Evolutionary conservation across 2,113 vertebrate genomes (phyloP), one percentile per base, ranked within the genome.

Genomic region (Scopus umbretta): DNA sequence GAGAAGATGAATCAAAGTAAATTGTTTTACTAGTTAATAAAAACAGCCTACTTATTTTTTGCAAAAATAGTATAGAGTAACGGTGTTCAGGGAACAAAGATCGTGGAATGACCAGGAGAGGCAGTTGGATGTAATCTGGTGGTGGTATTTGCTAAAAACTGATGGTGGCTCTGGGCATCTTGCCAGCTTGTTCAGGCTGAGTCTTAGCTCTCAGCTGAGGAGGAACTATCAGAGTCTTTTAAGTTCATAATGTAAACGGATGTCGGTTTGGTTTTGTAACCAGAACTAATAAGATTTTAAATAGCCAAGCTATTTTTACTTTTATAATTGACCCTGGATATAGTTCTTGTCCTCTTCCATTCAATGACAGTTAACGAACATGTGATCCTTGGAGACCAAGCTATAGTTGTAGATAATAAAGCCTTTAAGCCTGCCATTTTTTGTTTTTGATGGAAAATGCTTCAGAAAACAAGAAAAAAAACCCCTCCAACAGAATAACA

Each of bases 271-370:
- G 25, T 84, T 96, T 95, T 85, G 56, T 89, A 94, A 92, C 15
- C 25, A 91, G 80, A 85, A 96, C 36, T 71, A 91, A 79, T 80
- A 91, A 0, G 21, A 79, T 89, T 93, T 94, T 79, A 94, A 83
- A 81, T 45, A 92, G 47, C 22, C 21, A 67, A 81, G 65, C 8
- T 94, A 88, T 88, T 96, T 97, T 95, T 96, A 63, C n/a, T 84
- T 88, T 66, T 70, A 59, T 93, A 88, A 74, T 92, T 88, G 58
- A 80, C 81, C 50, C 80, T 52, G 36, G 7, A 4, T 86, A n/a
- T 75, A 50, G 40, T 88, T 94, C 78, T 90, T 50, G 30, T 90
- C 47, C 42, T 92, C 47, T 93, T 83, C n/a, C 30, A 50, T 63
- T 94, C 55, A 83, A 22, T 70, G 43, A 53, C 65, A 65, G 11